Conservation (phyloP, 1,140 invertebrate genomes). For the Chrysoperla carnea region DNA sequence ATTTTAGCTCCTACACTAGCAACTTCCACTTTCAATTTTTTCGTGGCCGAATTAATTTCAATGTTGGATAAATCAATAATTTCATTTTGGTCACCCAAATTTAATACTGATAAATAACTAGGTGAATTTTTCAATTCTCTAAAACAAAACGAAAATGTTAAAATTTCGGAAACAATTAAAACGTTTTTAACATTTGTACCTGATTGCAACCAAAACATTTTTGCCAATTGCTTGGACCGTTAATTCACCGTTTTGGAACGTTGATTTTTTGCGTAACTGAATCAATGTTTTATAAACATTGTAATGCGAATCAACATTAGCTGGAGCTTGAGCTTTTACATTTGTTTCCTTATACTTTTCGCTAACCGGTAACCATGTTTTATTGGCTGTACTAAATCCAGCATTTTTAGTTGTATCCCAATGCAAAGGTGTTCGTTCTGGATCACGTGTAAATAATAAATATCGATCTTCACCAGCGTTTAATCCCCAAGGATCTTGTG, state of each 20-base stretch:
- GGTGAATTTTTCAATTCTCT: too few relatives aligned
- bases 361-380: not conserved
- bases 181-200: too few relatives aligned
- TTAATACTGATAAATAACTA: too few relatives aligned
- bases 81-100: too few relatives aligned
- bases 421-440: conserved; percentile 38
- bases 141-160: too few relatives aligned
- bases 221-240: not conserved
- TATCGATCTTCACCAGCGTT: conserved; percentile 15
- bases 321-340: not conserved
- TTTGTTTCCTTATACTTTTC: not conserved
- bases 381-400: conserved; percentile 14
- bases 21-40: too few relatives aligned
- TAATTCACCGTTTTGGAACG: not conserved
- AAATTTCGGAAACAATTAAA: too few relatives aligned
- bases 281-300: not conserved
- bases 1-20: too few relatives aligned
- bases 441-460: conserved; percentile 25
- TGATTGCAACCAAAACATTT: too few relatives aligned
- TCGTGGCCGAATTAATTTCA: too few relatives aligned
- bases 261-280: not conserved
- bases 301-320: not conserved
- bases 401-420: conserved; percentile 36
- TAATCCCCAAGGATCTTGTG: conserved; percentile 11
- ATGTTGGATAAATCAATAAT: too few relatives aligned